These are phyloP conservation scores for Drosophila paulistorum DNA, from an alignment of 1,140 invertebrate species.

Conservation along the genomic window DNA sequence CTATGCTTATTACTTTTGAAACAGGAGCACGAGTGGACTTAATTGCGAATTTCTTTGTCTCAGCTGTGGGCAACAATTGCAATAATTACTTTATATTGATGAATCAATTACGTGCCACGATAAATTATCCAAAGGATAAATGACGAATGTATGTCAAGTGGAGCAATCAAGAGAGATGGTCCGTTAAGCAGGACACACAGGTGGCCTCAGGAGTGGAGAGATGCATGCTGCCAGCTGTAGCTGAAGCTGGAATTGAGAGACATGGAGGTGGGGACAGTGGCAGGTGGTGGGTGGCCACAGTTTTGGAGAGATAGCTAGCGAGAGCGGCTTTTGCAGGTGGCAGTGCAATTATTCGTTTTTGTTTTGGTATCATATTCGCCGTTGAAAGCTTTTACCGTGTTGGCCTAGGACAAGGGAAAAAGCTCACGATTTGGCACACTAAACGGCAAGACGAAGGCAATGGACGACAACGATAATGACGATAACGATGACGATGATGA, in stretches of 20 bases:
- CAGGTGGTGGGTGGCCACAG: background rate
- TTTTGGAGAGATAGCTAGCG: background rate
- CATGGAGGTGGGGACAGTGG: too few species aligned
- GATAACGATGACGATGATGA: constrained; percentile 17
- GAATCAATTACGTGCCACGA: constrained; percentile 45
- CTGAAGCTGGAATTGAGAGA: background rate
- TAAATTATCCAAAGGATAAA: constrained; percentile 24
- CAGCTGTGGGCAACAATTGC: constrained; percentile 33
- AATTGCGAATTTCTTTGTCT: constrained; percentile 10
- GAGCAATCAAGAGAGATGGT: constrained; percentile 2
- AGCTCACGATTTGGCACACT: constrained; percentile 61
- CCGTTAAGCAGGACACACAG: constrained; percentile 31
- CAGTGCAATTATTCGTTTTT: constrained; percentile 77
- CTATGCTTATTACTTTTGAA: background rate
- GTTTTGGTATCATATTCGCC: constrained; percentile 72
- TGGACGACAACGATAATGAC: constrained; percentile 26
- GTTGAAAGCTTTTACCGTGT: constrained; percentile 63
- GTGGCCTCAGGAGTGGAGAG: constrained; percentile 61
- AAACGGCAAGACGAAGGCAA: constrained; percentile 31
- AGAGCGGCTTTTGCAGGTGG: constrained; percentile 43
- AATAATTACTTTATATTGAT: constrained; percentile 50
- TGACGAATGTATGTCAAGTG: constrained; percentile 56
- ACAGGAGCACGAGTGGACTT: background rate
- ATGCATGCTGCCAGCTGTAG: constrained; percentile 28
- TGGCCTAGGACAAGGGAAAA: constrained; percentile 70